Percentiles rank a stretch among this genome's conserved stretches.
These are phyloP conservation scores for Chelonoidis abingdonii DNA, from an alignment of 2,113 vertebrate species.

Conservation along the genomic window DNA sequence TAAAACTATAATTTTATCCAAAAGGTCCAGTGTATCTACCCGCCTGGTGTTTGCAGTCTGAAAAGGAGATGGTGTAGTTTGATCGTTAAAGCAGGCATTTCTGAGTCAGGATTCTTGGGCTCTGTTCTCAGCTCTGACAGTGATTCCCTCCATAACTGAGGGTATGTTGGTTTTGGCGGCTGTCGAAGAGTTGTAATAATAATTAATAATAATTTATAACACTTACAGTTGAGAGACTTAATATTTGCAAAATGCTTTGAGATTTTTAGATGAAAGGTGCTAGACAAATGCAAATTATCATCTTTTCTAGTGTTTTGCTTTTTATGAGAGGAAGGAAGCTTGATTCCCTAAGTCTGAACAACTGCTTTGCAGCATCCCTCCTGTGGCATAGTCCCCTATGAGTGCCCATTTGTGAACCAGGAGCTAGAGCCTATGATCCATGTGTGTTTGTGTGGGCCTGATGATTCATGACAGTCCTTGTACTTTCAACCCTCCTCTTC, in stretches of 20 bases:
- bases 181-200: background rate
- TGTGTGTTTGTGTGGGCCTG: background rate
- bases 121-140: background rate
- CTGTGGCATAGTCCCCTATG: background rate
- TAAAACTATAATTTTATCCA: background rate
- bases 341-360: background rate
- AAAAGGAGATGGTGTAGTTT: background rate
- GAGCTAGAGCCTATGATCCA: rapidly evolving
- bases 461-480: background rate
- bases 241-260: background rate
- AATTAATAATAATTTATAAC: background rate
- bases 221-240: background rate
- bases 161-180: background rate
- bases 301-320: background rate
- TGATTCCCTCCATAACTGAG: background rate
- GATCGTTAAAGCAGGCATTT: background rate
- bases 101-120: background rate
- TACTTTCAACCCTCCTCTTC: background rate
- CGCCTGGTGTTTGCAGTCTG: background rate
- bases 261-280: background rate
- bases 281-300: background rate
- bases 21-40: background rate
- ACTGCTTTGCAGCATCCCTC: background rate
- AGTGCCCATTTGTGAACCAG: background rate
- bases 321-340: background rate